Base-by-base conservation (phyloP, 2,888 invertebrate species). In the Eupithecia centaureata region DNA sequence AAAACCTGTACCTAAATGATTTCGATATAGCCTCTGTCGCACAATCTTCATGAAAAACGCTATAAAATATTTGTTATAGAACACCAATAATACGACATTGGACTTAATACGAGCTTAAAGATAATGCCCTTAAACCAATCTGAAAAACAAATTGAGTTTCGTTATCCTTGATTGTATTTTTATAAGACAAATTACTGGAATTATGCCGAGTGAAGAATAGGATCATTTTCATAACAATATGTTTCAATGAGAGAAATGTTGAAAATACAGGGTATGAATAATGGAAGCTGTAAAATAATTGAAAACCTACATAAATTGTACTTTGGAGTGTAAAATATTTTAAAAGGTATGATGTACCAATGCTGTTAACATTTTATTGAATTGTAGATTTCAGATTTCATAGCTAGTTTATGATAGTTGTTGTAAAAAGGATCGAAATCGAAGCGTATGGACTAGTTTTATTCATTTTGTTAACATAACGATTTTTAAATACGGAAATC, bases 171-270 rank as follows among this genome's bases (percentile, higher is more conserved):
- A 61, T 56, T 54, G 10, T 59, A 15, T 38, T 56, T 65, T 54
- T 57, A 27, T 35, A 32, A 33, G 33, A 47, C 30, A 62, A 25
- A 62, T 62, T 61, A 52, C 54, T 42, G 32, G 56, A 47, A 56
- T 54, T 56, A 51, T 52, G 59, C 65, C 52, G 58, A 66, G 56
- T 63, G 54, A 68, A 62, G 67, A 64, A 68, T 61, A 58, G 61
- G 61, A 73, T 62, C 35, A 75, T 75, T 75, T 71, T 72, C 72
- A 69, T 72, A 73, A 75, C 75, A 75, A 75, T 73, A 68, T 72
- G 64, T 69, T 72, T 70, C 67, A 73, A 75, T 73, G 72, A 72
- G 68, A 73, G 68, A 73, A 70, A 73, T 72, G 25, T 60, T 27
- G 67, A 71, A 74, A 72, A 74, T 71, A 70, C 65, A 69, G 63